A percentile compares a stretch with the other conserved stretches of the same genome.
These are phyloP conservation scores for Struthidea cinerea DNA, from an alignment of 2,113 vertebrate species.

Conservation along the genomic window DNA sequence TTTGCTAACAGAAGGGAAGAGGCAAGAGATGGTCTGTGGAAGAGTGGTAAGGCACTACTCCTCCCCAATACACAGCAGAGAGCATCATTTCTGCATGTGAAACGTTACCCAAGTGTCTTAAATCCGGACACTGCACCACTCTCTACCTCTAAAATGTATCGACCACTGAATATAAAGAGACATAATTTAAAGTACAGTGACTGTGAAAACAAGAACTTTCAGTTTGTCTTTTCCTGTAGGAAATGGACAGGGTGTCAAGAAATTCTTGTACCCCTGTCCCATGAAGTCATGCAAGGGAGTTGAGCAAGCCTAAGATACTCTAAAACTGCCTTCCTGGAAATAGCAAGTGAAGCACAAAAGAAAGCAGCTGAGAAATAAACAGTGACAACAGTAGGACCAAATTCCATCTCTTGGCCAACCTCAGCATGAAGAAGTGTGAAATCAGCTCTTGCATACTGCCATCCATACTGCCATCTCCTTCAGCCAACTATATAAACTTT, in stretches of 20 bases:
- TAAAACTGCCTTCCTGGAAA: background rate
- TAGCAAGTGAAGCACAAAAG: background rate
- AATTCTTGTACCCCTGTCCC: background rate
- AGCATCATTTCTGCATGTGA: background rate
- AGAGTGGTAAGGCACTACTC: background rate
- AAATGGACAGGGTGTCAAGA: background rate
- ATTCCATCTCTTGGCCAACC: background rate
- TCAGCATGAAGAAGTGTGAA: background rate
- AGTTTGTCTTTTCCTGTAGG: background rate
- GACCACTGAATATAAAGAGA: background rate
- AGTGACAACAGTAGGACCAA: background rate
- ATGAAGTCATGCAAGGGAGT: background rate
- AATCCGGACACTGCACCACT: background rate
- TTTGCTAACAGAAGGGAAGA: background rate
- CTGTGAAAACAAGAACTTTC: background rate
- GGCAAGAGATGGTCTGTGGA: background rate
- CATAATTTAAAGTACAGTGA: background rate
- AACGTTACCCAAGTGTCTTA: background rate
- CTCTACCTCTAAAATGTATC: background rate
- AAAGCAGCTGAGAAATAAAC: constrained; percentile 1
- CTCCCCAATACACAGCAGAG: background rate
- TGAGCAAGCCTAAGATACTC: background rate
- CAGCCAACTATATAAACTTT: background rate
- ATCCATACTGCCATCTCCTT: background rate
- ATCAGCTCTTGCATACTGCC: too few relatives aligned